phyloP scores from a whole-genome alignment of 2,797 vertebrate species.

The Pipistrellus pygmaeus region DNA sequence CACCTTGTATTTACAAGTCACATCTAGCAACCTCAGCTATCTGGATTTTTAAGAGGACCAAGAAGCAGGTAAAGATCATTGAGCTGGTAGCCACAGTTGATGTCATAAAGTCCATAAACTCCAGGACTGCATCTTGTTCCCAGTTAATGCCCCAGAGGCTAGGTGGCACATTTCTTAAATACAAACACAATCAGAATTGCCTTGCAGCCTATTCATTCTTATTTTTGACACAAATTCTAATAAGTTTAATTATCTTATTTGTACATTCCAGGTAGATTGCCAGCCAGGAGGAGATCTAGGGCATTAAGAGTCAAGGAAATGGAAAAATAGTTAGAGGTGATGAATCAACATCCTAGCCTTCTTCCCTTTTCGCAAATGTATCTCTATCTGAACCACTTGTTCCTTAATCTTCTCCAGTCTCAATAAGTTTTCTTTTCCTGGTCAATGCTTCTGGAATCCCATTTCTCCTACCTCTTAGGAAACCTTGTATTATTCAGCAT shows the following conservation, averaged over 20 bases:
- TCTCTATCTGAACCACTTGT: neutral
- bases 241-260: slow-evolving; percentile 67
- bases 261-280: slow-evolving; percentile 10
- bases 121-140: slow-evolving; percentile 41
- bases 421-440: slow-evolving; percentile 23
- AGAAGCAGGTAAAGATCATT: slow-evolving; percentile 46
- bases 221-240: slow-evolving; percentile 58
- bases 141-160: slow-evolving; percentile 14
- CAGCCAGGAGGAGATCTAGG: slow-evolving; percentile 31
- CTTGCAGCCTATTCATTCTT: slow-evolving; percentile 44
- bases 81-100: slow-evolving; percentile 45
- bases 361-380: neutral
- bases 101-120: slow-evolving; percentile 51
- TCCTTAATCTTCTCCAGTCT: neutral
- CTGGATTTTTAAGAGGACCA: slow-evolving; percentile 54
- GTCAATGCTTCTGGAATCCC: slow-evolving; percentile 16
- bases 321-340: neutral
- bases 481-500: neutral
- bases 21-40: slow-evolving; percentile 24
- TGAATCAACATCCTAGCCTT: neutral
- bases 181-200: slow-evolving; percentile 40
- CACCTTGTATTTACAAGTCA: slow-evolving; percentile 37
- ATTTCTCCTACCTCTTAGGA: neutral
- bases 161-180: slow-evolving; percentile 55
- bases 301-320: slow-evolving; percentile 39